phyloP scores from a whole-genome alignment of 1,140 invertebrate species.

The Monochamus saltuarius region DNA sequence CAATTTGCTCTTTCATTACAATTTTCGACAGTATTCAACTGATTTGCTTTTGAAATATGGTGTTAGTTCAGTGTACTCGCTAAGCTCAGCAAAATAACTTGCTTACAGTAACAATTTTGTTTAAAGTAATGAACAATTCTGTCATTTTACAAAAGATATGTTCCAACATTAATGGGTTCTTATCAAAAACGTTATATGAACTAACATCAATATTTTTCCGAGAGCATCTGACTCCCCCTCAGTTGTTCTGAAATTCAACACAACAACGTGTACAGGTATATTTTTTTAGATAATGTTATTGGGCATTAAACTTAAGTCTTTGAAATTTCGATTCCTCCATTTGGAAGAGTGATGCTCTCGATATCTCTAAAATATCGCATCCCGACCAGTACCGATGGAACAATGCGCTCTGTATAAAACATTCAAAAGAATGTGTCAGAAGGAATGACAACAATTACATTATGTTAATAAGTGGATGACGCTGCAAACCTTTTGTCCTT shows the following conservation, averaged over 20 bases:
- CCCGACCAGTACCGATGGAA: slow-evolving; percentile 7
- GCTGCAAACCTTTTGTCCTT: slow-evolving; percentile 32
- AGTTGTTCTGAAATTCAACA: too few relatives aligned
- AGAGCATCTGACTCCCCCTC: too few relatives aligned
- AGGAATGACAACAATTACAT: slow-evolving; percentile 46
- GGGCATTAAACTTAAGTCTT: background rate
- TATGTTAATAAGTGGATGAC: slow-evolving; percentile 45
- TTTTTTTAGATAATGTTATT: background rate
- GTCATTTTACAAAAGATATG: too few relatives aligned
- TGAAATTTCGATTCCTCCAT: background rate
- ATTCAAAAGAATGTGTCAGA: slow-evolving; percentile 30
- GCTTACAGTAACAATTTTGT: too few relatives aligned
- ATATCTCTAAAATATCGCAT: background rate
- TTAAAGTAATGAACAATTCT: too few relatives aligned
- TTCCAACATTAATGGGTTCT: too few relatives aligned
- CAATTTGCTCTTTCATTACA: background rate
- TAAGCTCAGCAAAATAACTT: too few relatives aligned
- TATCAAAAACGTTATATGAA: too few relatives aligned
- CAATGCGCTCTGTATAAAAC: slow-evolving; percentile 6
- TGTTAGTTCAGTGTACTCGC: background rate
- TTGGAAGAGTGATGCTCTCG: background rate
- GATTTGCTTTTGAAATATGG: background rate
- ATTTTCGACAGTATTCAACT: too few relatives aligned
- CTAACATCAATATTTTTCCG: too few relatives aligned
- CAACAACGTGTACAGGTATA: background rate